phyloP scores from a whole-genome alignment of 2,888 invertebrate genomes.

The Neocrepidodera transversa region DNA sequence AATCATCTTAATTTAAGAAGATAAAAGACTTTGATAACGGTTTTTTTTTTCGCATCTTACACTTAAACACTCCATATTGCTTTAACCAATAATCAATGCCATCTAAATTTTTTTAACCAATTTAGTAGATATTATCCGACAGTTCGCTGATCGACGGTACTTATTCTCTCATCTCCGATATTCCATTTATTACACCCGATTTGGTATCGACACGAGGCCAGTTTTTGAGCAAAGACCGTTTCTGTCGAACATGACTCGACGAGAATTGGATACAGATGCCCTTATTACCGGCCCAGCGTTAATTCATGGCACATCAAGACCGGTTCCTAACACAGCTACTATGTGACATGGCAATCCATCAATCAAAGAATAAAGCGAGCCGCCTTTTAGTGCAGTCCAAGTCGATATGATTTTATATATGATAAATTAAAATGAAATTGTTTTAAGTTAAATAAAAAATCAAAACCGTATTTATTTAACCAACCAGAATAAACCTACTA shows the following conservation, averaged over 20 bases:
- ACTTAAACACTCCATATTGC: too few species aligned
- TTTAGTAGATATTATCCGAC: not conserved
- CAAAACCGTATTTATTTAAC: too few species aligned
- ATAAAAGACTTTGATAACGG: too few species aligned
- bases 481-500: too few species aligned
- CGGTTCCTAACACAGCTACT: conserved; percentile 48
- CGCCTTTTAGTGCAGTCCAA: conserved; percentile 37
- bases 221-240: conserved; percentile 50
- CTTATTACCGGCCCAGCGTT: conserved; percentile 50
- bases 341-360: conserved; percentile 54
- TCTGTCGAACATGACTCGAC: conserved; percentile 49
- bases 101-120: too few species aligned
- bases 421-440: too few species aligned
- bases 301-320: conserved; percentile 49
- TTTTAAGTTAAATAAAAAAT: too few species aligned
- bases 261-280: conserved; percentile 51
- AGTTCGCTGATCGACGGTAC: not conserved
- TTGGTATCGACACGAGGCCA: conserved; percentile 49
- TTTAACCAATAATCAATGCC: too few species aligned
- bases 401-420: not conserved
- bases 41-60: too few species aligned
- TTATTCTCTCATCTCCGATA: not conserved
- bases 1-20: too few species aligned
- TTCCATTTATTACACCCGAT: conserved; percentile 46
- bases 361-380: conserved; percentile 53